phyloP scores from a whole-genome alignment of 2,113 vertebrate genomes.

The Tamias sibiricus region DNA sequence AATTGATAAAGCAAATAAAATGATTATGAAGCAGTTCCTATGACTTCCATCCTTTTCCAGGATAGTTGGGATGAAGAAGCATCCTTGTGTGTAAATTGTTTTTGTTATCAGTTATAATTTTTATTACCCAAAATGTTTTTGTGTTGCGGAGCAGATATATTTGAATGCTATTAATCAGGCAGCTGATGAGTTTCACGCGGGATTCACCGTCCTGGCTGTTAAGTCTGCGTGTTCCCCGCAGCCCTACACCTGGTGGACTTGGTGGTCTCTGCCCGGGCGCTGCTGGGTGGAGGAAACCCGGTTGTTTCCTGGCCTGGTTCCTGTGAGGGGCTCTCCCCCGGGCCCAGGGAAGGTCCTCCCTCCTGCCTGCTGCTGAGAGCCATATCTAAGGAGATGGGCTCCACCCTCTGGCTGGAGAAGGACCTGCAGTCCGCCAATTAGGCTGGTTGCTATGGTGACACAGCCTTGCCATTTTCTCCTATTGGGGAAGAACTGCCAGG shows the following conservation, averaged over 20 bases:
- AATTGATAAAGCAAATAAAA: constrained; percentile 26
- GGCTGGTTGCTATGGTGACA: constrained; percentile 80
- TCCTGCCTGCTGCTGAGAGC: neutral
- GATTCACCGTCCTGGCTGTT: neutral
- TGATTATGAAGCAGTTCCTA: neutral
- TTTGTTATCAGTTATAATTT: constrained; percentile 20
- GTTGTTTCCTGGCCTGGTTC: constrained; percentile 54
- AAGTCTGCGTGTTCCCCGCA: neutral
- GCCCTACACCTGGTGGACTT: neutral
- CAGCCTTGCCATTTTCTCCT: constrained; percentile 61
- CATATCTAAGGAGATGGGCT: constrained; percentile 35
- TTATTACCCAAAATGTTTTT: constrained; percentile 27
- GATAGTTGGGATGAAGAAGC: neutral
- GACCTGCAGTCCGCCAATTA: constrained; percentile 70
- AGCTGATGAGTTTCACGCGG: neutral
- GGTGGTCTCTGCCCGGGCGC: neutral
- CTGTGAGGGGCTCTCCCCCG: neutral
- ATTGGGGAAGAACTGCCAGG: constrained; percentile 38
- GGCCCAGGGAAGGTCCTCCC: neutral
- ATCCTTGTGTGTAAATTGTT: constrained; percentile 17
- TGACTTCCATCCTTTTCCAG: neutral
- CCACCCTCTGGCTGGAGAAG: constrained; percentile 72
- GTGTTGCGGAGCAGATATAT: neutral
- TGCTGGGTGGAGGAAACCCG: neutral
- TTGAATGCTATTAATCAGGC: neutral